Evolutionary conservation across 2,113 vertebrate genomes (phyloP), one percentile per base, ranked within the genome.

Genomic region (Archocentrus centrarchus): DNA sequence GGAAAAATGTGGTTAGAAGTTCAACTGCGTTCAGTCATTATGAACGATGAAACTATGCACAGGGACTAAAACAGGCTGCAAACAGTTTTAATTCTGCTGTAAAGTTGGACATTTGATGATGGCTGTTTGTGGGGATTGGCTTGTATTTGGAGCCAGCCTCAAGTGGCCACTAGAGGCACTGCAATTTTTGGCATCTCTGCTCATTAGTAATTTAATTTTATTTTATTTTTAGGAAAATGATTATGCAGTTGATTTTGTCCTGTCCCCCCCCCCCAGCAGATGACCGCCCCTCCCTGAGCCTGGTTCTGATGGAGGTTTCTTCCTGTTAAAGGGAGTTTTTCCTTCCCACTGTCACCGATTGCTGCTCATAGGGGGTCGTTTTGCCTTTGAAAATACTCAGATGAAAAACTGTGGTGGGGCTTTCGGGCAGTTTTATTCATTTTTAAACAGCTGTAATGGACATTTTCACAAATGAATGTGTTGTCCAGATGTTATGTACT

Each of bases 1-100:
- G 60, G 5, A 20, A 62, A 62, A 35, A 68, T 27, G 14, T 47
- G 64, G 22, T 68, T 50, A 2, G 44, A 50, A 0, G 0, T 30
- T 68, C 41, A 68, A 11, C 41, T 15, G 7, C 27, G 1, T 50
- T 47, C 41, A 2, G 64, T 47, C 27, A 9, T 50, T 30, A 27
- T 18, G 8, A 47, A 68, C 30, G 13, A 22, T 15, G 47, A 68
- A 15, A 27, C 64, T 15, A 27, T 27, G 41, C 64, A 50, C 24
- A 50, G 41, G 47, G 22, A 50, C 3, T 30, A 3, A 50, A 70
- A 18, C 44, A 20, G 24, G 5, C 44, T 70, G 10, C 44, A 53
- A 70, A 70, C 44, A 5, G 5, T 0, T 70, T 53, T 13, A 70
- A 17, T 70, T 32, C 5, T 11, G 22, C 15, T 27, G 14, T 27